Conservation (phyloP, 2,888 invertebrate species). For the Chorisops tibialis region DNA sequence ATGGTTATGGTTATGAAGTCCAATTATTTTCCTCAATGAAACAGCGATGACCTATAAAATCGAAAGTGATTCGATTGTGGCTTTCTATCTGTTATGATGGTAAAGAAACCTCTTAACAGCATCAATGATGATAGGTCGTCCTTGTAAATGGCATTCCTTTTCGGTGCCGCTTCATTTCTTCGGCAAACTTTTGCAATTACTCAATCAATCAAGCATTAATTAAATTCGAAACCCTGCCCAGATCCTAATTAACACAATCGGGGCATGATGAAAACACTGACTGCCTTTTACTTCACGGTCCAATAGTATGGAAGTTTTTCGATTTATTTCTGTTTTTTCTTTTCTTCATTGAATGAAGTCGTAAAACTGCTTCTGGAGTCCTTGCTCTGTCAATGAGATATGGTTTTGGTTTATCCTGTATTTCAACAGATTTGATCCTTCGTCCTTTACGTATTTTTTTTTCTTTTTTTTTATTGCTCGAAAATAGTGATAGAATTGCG, state of each 20-base stretch:
- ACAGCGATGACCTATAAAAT: too few relatives aligned
- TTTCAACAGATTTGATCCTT: not conserved
- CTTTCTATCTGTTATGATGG: too few relatives aligned
- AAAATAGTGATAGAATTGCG: not conserved
- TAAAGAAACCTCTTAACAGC: slow-evolving; percentile 8
- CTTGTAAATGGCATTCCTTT: not conserved
- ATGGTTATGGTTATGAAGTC: too few relatives aligned
- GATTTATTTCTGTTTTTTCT: too few relatives aligned
- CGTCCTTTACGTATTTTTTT: not conserved
- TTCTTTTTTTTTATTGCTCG: not conserved
- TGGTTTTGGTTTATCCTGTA: not conserved
- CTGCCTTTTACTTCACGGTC: not conserved
- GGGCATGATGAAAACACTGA: slow-evolving; percentile 7
- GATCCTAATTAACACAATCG: slow-evolving; percentile 20
- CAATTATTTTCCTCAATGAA: too few relatives aligned
- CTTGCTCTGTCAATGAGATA: slow-evolving; percentile 4
- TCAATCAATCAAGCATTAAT: slow-evolving; percentile 16
- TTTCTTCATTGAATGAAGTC: slow-evolving; percentile 5
- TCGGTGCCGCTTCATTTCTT: not conserved
- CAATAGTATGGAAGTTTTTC: too few relatives aligned
- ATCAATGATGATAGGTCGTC: too few relatives aligned
- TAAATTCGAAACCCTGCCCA: slow-evolving; percentile 16
- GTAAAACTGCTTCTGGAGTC: slow-evolving; percentile 19
- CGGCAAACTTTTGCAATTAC: slow-evolving; percentile 15
- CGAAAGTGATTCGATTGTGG: too few relatives aligned